phyloP scores from a whole-genome alignment of 35 echinoderm and acorn worm species.

The Anneissia japonica region DNA sequence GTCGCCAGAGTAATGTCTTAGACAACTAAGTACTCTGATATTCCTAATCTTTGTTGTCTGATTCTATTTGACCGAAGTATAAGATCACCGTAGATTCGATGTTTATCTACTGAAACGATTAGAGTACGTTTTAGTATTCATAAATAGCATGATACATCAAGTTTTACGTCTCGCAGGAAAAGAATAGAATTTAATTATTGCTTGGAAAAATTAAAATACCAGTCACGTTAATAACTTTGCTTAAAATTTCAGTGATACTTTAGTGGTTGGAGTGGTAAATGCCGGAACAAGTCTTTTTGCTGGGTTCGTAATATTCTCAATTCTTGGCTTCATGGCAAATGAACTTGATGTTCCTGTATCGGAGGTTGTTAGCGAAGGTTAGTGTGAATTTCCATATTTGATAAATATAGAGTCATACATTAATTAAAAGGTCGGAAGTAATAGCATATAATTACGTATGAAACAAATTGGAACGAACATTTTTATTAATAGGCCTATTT shows the following conservation, averaged over 20 bases:
- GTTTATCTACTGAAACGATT: neutral
- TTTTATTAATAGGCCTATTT: too few species aligned
- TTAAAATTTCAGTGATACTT: slow-evolving; percentile 48
- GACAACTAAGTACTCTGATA: too few species aligned
- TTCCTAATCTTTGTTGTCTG: too few species aligned
- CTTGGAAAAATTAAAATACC: neutral
- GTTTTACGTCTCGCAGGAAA: neutral
- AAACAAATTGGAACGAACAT: too few species aligned
- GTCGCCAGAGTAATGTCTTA: too few species aligned
- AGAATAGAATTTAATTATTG: neutral
- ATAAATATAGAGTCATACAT: too few species aligned
- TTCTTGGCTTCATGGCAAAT: slow-evolving; percentile 80
- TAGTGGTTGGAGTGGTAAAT: slow-evolving; percentile 69
- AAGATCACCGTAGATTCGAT: neutral
- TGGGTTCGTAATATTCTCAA: slow-evolving; percentile 80
- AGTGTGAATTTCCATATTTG: too few species aligned
- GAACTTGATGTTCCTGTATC: slow-evolving; percentile 37
- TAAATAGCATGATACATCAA: neutral
- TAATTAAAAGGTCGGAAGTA: too few species aligned
- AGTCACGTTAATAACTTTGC: neutral
- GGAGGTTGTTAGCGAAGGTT: slow-evolving; percentile 74
- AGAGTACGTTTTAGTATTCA: neutral
- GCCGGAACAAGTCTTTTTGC: slow-evolving; percentile 83
- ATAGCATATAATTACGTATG: too few species aligned
- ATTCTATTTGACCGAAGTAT: neutral